phyloP scores from a whole-genome alignment of 1,140 invertebrate genomes.

The Popillia japonica region DNA sequence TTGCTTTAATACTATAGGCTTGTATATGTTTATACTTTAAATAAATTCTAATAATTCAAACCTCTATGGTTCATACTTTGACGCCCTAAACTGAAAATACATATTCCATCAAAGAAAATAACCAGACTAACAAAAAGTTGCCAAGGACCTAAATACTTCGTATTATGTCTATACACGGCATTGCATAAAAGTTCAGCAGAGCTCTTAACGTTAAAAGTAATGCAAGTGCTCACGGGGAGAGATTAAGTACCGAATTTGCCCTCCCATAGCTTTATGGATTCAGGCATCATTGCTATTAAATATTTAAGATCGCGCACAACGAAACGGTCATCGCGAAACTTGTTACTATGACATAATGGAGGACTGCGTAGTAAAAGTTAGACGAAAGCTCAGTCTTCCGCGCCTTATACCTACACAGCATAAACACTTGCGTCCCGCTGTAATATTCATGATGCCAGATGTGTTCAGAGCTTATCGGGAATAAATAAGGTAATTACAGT shows the following conservation, averaged over 20 bases:
- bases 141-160: constrained; percentile 8
- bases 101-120: not conserved
- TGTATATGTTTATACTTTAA: no score
- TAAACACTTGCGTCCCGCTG: not conserved
- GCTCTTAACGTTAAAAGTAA: constrained; percentile 30
- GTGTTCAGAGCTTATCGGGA: constrained; percentile 18
- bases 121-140: not conserved
- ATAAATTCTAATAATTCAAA: no score
- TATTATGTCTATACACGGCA: not conserved
- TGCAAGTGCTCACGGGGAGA: constrained; percentile 16
- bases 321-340: constrained; percentile 28
- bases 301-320: constrained; percentile 21
- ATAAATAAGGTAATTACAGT: constrained; percentile 24
- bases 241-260: constrained; percentile 11
- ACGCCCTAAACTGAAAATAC: not conserved
- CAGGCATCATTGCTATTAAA: not conserved
- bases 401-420: not conserved
- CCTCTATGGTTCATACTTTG: not conserved
- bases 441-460: constrained; percentile 32
- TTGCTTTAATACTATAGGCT: no score
- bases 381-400: not conserved
- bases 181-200: constrained; percentile 3
- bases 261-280: constrained; percentile 1
- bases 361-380: constrained; percentile 19
- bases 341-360: constrained; percentile 35